Percentiles rank a stretch among this genome's conserved stretches.
Conservation (phyloP, 2,797 vertebrate species). For the Hydrolagus colliei region DNA sequence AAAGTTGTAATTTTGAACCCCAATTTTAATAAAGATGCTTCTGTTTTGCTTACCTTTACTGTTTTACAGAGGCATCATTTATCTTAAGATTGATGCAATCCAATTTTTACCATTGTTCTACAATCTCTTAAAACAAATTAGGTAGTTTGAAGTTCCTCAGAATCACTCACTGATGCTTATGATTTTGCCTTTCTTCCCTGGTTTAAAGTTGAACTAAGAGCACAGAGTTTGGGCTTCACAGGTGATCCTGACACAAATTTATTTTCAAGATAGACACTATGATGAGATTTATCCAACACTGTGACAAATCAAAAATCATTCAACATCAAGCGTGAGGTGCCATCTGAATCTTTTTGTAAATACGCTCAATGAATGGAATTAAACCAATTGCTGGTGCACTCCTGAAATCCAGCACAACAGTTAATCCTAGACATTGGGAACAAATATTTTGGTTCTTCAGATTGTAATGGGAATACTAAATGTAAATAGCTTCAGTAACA, state of each 20-base stretch:
- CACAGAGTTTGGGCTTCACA: not conserved
- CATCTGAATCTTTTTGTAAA: not conserved
- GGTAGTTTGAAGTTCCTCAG: not conserved
- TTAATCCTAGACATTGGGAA: not conserved
- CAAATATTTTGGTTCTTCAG: not conserved
- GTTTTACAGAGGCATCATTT: too few species aligned
- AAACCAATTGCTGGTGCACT: not conserved
- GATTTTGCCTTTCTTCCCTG: not conserved
- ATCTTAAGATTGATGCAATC: too few species aligned
- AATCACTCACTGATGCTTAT: not conserved
- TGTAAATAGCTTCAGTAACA: not conserved
- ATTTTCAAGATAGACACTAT: not conserved
- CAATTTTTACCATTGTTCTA: not conserved
- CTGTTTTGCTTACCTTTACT: too few species aligned
- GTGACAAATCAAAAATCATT: not conserved
- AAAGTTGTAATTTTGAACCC: too few species aligned
- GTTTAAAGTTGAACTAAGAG: not conserved
- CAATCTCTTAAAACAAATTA: not conserved
- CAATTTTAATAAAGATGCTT: too few species aligned
- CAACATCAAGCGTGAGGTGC: not conserved
- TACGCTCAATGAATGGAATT: not conserved
- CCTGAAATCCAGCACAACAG: not conserved
- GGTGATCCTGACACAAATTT: not conserved
- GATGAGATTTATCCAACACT: not conserved
- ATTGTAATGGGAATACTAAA: not conserved